Evolutionary conservation across 2,888 invertebrate genomes (phyloP).

Genomic region (Pecten maximus): DNA sequence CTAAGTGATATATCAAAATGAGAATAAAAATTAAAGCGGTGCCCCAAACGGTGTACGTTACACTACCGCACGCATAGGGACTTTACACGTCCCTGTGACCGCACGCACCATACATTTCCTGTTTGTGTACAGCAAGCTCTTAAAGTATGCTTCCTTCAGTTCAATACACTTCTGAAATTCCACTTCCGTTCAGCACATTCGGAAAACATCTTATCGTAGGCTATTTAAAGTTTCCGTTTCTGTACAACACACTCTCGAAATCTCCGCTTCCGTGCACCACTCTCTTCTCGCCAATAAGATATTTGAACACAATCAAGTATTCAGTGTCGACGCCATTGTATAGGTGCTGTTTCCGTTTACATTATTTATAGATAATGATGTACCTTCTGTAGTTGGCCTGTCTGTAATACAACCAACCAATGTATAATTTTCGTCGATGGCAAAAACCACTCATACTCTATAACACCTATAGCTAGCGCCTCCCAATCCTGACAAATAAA

Average conservation of each 20-base stretch:
- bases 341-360: not conserved
- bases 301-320: not conserved
- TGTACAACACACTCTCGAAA: no score
- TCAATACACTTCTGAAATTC: not conserved
- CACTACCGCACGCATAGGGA: no score
- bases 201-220: not conserved
- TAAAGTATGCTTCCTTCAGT: not conserved
- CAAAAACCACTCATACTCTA: not conserved
- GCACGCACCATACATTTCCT: no score
- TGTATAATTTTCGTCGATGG: not conserved
- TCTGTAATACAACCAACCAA: not conserved
- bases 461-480: not conserved
- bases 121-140: no score
- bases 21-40: no score
- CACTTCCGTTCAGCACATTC: not conserved
- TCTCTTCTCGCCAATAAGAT: not conserved
- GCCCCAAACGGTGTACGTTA: no score
- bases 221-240: no score
- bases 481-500: not conserved
- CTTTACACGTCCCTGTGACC: no score
- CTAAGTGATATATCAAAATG: no score
- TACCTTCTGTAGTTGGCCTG: not conserved
- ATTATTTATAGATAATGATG: slow-evolving; percentile 22
- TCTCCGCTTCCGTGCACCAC: not conserved
- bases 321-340: not conserved